Base-by-base conservation (phyloP, 2,113 vertebrate species). In the Channa argus region DNA sequence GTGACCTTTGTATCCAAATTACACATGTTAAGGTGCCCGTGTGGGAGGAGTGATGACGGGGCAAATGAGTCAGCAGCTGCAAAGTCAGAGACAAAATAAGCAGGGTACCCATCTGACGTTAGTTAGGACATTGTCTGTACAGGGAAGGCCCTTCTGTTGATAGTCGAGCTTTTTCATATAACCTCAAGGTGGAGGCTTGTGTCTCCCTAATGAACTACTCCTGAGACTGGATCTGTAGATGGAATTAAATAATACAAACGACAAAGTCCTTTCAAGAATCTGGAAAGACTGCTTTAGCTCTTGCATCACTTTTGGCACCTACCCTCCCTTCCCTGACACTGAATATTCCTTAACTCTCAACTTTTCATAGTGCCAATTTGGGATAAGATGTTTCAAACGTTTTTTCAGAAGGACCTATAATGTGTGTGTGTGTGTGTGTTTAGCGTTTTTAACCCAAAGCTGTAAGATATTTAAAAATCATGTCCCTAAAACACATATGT, bases 1-100 rank as follows among this genome's bases (percentile, higher is more conserved):
- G 12, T 81, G 81, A 83, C 83, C 90, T 91, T 92, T 92, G 87
- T 53, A 79, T 84, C 70, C 9, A 61, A 80, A 77, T 77, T 34
- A 58, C 59, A 53, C 54, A 61, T 24, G 24, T n/a, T 34, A 13
- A 66, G 58, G 72, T 79, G 74, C 61, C 64, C 52, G 15, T 14
- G 65, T 68, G 63, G 86, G 66, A 47, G 74, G 74, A 8, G 71
- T 38, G 47, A 41, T 24, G 39, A 33, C 12, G n/a, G 64, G 24
- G 47, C 45, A 60, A 47, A 71, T 80, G 71, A 87, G 34, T 80
- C 69, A 77, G 45, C 58, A 12, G 50, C 11, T 45, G 4, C 62
- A 64, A 37, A 69, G 52, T 33, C 12, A 65, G 7, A 66, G 14
- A 51, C 46, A 71, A 59, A 70, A 36, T 66, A 61, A 72, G 74